These are phyloP conservation scores for Ladona fulva DNA, from an alignment of 1,140 invertebrate species.

Conservation along the genomic window DNA sequence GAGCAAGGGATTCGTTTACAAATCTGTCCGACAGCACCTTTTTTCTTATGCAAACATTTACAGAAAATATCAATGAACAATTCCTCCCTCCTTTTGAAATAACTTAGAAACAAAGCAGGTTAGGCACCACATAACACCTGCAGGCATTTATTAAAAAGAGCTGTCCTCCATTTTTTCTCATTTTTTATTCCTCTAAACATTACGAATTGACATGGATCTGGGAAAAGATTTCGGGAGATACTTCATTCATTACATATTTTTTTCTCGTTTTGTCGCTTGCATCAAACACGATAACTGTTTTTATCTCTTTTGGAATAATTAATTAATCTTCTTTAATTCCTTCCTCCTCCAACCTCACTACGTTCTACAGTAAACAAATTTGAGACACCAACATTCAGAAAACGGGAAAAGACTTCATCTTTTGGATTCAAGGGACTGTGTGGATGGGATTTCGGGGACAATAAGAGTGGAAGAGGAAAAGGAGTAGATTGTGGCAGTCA, in stretches of 20 bases:
- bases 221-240: not conserved
- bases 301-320: not conserved
- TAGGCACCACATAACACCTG: not conserved
- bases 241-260: not conserved
- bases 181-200: not conserved
- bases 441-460: too few relatives aligned
- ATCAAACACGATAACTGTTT: not conserved
- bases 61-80: not conserved
- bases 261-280: not conserved
- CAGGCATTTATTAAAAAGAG: not conserved
- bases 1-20: not conserved
- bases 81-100: not conserved
- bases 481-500: not conserved
- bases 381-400: constrained; percentile 9
- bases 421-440: too few relatives aligned
- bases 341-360: too few relatives aligned
- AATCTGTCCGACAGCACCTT: not conserved
- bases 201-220: constrained; percentile 1
- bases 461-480: not conserved
- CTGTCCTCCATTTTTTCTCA: not conserved
- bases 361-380: not conserved
- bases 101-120: constrained; percentile 1
- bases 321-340: not conserved
- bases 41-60: not conserved
- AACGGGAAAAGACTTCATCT: not conserved